Base-by-base conservation (phyloP, 2,888 invertebrate species). In the Drosophila fulvimacula region DNA sequence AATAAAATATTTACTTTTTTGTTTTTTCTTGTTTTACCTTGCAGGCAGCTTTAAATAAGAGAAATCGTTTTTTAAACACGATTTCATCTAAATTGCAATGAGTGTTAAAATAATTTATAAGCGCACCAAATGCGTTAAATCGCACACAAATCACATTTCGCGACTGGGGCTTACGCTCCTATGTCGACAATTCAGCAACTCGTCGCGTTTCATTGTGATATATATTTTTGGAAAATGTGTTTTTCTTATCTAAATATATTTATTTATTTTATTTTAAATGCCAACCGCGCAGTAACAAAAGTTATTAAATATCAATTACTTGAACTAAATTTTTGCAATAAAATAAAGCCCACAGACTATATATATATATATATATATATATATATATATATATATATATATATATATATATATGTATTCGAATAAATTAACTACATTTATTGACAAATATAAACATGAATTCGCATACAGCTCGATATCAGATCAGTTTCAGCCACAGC, bases 1-100 rank as follows among this genome's bases (percentile, higher is more conserved):
- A 53, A 55, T 27, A 65, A 48, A 68, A 48, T 42, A 32, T 39
- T 17, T 17, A 38, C n/a, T n/a, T 51, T 64, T 13, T 61, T 15
- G 49, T 64, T 15, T n/a, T 51, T 64, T 13, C 59, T 15, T 49
- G 62, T 15, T 61, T 15, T 49, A 66, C 44, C 58, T 71, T 36
- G 36, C 56, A 51, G 51, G 53, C 36, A 55, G 71, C 48, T 61
- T 60, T 65, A 59, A 61, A 51, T 48, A 59, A 49, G 52, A 56
- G 44, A 65, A 69, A 73, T 70, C 49, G 52, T 27, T 75, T 66
- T 49, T 46, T 56, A 58, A 76, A 66, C 73, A 60, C 60, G 82
- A 72, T 76, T 73, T 56, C 63, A 81, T 72, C 81, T 76, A 76
- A 83, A 86, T 83, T 79, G 81, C 83, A 76, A 65, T 44, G 68